Conservation (phyloP, 2,888 invertebrate species). For the Rhaphigaster nebulosa region DNA sequence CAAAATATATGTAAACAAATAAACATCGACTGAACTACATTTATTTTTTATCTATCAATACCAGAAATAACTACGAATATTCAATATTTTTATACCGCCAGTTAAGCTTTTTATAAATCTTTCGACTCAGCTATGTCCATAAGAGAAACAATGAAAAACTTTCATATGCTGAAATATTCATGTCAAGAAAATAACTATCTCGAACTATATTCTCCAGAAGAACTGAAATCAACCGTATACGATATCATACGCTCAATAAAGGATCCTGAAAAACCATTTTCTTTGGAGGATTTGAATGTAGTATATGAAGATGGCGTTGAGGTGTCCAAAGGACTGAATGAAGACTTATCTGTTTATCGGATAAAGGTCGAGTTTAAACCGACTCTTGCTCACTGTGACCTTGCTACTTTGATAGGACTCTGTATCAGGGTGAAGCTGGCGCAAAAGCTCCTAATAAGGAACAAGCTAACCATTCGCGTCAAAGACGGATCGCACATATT, state of each 20-base stretch:
- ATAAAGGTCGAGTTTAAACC: conserved; percentile 92
- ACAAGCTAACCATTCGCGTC: conserved; percentile 90
- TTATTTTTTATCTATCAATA: background rate
- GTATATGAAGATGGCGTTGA: conserved; percentile 89
- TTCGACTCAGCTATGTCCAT: background rate
- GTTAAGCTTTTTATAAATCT: background rate
- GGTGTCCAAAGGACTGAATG: conserved; percentile 68
- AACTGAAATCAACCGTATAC: background rate
- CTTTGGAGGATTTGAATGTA: conserved; percentile 91
- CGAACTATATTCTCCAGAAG: background rate
- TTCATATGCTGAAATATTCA: background rate
- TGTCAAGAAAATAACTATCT: background rate
- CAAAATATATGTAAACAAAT: no score
- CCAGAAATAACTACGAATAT: background rate
- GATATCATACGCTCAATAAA: conserved; percentile 90
- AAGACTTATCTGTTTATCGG: conserved; percentile 67
- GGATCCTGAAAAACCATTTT: conserved; percentile 94
- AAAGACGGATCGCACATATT: conserved; percentile 94
- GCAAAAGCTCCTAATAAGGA: conserved; percentile 81
- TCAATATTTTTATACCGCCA: background rate
- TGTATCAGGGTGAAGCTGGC: conserved; percentile 91
- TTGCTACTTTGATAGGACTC: conserved; percentile 94
- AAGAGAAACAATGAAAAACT: background rate
- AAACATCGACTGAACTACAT: background rate
- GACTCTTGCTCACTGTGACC: conserved; percentile 93